These are phyloP conservation scores for Apodemia mormo DNA, from an alignment of 2,888 invertebrate genomes.

Conservation along the genomic window DNA sequence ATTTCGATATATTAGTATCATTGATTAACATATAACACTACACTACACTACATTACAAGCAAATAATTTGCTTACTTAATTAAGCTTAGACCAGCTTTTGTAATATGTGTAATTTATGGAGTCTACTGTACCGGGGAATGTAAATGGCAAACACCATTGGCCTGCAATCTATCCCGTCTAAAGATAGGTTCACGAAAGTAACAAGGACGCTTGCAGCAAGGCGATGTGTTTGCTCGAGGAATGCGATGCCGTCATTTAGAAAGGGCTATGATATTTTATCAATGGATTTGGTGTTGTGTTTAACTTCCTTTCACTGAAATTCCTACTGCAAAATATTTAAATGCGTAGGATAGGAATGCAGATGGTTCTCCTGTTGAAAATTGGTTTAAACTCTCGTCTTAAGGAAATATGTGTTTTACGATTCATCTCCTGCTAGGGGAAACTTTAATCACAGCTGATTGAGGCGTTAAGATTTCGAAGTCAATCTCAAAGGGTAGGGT, in stretches of 20 bases:
- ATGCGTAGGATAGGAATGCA: neutral
- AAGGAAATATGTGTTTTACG: no score
- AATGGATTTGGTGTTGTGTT: neutral
- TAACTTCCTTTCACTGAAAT: conserved; percentile 15
- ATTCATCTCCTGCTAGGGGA: no score
- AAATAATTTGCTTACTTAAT: no score
- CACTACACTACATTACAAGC: no score
- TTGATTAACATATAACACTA: no score
- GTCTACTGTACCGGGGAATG: neutral
- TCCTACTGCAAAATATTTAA: neutral
- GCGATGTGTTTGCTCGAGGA: conserved; percentile 25
- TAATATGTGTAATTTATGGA: neutral
- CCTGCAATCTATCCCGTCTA: conserved; percentile 10
- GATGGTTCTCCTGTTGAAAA: no score
- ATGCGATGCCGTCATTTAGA: conserved; percentile 23
- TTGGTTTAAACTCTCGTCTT: no score
- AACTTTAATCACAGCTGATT: no score
- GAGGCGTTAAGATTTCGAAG: no score
- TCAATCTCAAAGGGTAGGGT: no score
- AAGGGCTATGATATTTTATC: conserved; percentile 15
- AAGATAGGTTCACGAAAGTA: conserved; percentile 18
- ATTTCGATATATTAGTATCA: no score
- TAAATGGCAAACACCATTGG: neutral
- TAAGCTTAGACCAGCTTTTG: no score
- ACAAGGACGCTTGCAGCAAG: conserved; percentile 20